Conservation (phyloP, 1,140 invertebrate genomes). For the Drosophila arawakana region DNA sequence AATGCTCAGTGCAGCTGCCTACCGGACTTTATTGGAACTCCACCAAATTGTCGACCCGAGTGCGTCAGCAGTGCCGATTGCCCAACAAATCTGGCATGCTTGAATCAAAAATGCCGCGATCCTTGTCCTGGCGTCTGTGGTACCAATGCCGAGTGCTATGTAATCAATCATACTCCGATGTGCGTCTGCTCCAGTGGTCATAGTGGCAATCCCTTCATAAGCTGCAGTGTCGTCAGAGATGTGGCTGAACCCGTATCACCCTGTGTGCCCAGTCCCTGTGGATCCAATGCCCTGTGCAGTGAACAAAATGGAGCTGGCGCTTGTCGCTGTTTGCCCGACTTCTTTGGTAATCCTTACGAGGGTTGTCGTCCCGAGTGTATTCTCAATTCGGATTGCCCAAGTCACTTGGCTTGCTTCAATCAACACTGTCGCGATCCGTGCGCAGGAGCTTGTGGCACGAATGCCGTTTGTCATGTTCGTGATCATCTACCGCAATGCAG, state of each 20-base stretch:
- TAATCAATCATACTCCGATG: conserved; percentile 88
- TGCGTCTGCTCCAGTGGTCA: conserved; percentile 89
- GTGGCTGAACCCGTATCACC: conserved; percentile 82
- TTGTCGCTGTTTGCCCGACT: conserved; percentile 89
- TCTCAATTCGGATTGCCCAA: conserved; percentile 89
- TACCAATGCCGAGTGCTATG: conserved; percentile 87
- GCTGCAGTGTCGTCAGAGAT: conserved; percentile 86
- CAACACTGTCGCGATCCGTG: conserved; percentile 92
- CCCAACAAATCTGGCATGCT: conserved; percentile 85
- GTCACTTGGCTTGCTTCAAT: conserved; percentile 88
- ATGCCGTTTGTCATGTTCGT: conserved; percentile 90
- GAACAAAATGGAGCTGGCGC: conserved; percentile 88
- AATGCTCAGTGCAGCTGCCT: conserved; percentile 89
- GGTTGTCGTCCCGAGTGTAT: conserved; percentile 91
- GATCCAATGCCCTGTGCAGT: conserved; percentile 87
- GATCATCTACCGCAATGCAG: conserved; percentile 91
- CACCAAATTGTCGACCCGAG: conserved; percentile 87
- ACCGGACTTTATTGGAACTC: conserved; percentile 87
- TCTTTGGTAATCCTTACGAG: conserved; percentile 90
- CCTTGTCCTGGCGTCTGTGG: conserved; percentile 87
- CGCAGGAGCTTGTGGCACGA: conserved; percentile 89
- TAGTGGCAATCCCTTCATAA: conserved; percentile 89
- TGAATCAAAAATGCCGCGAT: conserved; percentile 87
- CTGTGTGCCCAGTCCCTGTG: conserved; percentile 87
- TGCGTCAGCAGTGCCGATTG: conserved; percentile 87